These are phyloP conservation scores for Eulemur albifrons DNA, from an alignment of 2,797 vertebrate species.

Conservation along the genomic window DNA sequence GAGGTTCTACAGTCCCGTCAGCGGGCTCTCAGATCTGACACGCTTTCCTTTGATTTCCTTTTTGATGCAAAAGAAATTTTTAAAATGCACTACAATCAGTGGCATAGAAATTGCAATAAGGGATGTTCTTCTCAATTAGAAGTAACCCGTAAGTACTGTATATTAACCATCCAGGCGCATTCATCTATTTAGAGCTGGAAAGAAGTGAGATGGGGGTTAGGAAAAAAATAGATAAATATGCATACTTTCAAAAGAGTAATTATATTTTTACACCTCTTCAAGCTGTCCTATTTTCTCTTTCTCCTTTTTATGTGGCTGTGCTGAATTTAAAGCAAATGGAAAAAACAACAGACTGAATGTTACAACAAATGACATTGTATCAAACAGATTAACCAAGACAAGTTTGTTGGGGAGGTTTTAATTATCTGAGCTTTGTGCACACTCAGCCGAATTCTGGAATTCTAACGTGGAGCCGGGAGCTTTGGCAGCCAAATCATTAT, in stretches of 20 bases:
- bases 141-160: background rate
- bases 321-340: constrained; percentile 48
- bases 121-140: background rate
- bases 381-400: constrained; percentile 4
- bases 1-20: background rate
- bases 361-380: background rate
- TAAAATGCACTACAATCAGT: background rate
- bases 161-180: background rate
- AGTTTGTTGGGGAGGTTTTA: background rate
- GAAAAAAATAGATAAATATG: constrained; percentile 10
- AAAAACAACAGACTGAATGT: constrained; percentile 37
- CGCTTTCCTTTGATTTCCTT: constrained; percentile 24
- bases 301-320: background rate
- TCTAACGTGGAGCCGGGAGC: background rate
- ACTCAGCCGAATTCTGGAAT: background rate
- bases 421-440: background rate
- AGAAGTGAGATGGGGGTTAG: background rate
- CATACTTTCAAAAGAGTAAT: constrained; percentile 50
- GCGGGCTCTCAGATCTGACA: background rate
- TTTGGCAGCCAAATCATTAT: background rate
- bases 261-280: constrained; percentile 40
- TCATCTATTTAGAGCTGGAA: background rate
- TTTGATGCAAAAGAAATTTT: background rate
- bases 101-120: constrained; percentile 1
- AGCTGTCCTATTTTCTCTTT: constrained; percentile 27